These are phyloP conservation scores for Vultur gryphus DNA, from an alignment of 2,797 vertebrate genomes.

Conservation along the genomic window DNA sequence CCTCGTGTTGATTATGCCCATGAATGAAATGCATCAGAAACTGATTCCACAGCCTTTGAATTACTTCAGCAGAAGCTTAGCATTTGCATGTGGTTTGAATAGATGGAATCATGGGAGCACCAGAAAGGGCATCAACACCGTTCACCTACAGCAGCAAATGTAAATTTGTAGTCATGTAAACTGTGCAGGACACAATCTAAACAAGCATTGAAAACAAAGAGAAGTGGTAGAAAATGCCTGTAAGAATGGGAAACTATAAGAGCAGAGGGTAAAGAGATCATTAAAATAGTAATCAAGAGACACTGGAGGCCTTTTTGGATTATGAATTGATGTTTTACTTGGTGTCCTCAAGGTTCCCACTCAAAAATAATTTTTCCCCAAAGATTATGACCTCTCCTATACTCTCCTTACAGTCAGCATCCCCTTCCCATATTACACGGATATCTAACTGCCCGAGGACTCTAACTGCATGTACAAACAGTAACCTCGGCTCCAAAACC, in stretches of 20 bases:
- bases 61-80: slow-evolving; percentile 8
- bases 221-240: not conserved
- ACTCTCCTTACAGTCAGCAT: not conserved
- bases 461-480: not conserved
- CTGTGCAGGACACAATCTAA: not conserved
- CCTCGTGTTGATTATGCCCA: not conserved
- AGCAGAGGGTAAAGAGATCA: not conserved
- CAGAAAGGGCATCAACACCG: not conserved
- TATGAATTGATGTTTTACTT: not conserved
- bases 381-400: not conserved
- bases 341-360: not conserved
- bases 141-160: not conserved
- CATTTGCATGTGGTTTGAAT: not conserved
- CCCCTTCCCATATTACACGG: not conserved
- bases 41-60: not conserved
- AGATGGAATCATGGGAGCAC: not conserved
- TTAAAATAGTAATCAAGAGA: not conserved
- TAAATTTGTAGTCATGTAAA: not conserved
- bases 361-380: not conserved
- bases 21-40: not conserved
- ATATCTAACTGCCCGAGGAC: not conserved
- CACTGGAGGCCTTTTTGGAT: not conserved
- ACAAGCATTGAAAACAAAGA: not conserved
- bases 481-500: not conserved
- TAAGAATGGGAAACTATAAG: not conserved